These are phyloP conservation scores for Drosophila trapezifrons DNA, from an alignment of 1,140 invertebrate genomes.

Conservation along the genomic window DNA sequence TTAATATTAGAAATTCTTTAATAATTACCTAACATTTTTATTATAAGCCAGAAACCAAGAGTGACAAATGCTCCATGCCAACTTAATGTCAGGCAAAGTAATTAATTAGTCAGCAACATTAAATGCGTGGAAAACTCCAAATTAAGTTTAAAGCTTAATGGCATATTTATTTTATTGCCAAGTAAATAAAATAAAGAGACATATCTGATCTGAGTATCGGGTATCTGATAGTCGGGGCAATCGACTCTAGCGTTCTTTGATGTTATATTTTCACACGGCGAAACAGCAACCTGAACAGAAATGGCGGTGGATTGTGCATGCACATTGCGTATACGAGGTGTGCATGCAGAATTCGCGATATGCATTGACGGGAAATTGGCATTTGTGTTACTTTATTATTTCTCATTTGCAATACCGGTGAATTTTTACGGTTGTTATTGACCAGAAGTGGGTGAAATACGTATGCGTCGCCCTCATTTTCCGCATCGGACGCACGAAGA, in stretches of 20 bases:
- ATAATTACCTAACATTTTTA: not conserved
- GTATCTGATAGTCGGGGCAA: not conserved
- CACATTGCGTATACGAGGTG: conserved; percentile 64
- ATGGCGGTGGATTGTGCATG: conserved; percentile 12
- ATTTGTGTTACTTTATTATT: conserved; percentile 78
- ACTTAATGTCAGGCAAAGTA: not conserved
- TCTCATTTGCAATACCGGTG: conserved; percentile 28
- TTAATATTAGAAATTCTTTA: not conserved
- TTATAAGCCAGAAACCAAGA: not conserved
- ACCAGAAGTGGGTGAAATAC: conserved; percentile 54
- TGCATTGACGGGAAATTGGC: conserved; percentile 75
- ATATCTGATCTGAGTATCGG: not conserved
- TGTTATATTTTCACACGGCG: conserved; percentile 55
- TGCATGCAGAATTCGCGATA: conserved; percentile 53
- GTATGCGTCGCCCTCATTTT: conserved; percentile 58
- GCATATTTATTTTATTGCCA: no score
- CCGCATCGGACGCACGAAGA: conserved; percentile 31
- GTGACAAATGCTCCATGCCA: not conserved
- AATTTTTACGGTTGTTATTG: conserved; percentile 44
- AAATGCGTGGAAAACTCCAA: no score
- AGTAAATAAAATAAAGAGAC: no score
- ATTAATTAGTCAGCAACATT: no score
- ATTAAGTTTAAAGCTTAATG: no score
- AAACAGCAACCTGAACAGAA: conserved; percentile 17
- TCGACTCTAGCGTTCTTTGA: not conserved